Evolutionary conservation across 1,140 invertebrate genomes (phyloP).

Genomic region (Pseudomyrmex gracilis): DNA sequence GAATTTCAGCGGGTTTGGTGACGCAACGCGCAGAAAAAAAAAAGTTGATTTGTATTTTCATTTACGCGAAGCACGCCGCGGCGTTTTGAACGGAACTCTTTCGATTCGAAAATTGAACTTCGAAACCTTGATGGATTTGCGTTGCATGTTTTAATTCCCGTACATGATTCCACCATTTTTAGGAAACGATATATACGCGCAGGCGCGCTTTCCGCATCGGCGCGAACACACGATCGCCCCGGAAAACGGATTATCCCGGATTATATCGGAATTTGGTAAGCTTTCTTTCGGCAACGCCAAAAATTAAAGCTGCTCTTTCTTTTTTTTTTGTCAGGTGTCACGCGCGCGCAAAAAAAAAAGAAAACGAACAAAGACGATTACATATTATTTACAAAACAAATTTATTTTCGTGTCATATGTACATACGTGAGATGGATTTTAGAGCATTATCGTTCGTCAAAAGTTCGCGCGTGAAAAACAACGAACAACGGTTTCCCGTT

Average conservation of each 20-base stretch:
- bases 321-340: neutral
- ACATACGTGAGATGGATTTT: too few relatives aligned
- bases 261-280: constrained; percentile 35
- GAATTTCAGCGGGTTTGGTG: constrained; percentile 65
- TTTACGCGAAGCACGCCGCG: constrained; percentile 29
- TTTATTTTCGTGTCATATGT: neutral
- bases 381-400: neutral
- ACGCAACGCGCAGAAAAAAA: neutral
- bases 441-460: too few relatives aligned
- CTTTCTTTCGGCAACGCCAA: neutral
- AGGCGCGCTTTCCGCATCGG: constrained; percentile 16
- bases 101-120: constrained; percentile 45
- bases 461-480: too few relatives aligned
- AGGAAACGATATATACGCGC: constrained; percentile 19
- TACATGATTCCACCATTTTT: constrained; percentile 48
- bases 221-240: constrained; percentile 43
- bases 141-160: constrained; percentile 52
- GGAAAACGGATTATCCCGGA: constrained; percentile 37
- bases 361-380: too few relatives aligned
- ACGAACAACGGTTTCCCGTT: too few relatives aligned
- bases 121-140: constrained; percentile 55
- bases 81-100: neutral
- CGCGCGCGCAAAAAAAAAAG: too few relatives aligned
- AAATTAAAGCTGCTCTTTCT: constrained; percentile 3
- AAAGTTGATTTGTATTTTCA: constrained; percentile 51